Evolutionary conservation across 2,888 invertebrate species (phyloP).

Genomic region (Parnassius apollo): DNA sequence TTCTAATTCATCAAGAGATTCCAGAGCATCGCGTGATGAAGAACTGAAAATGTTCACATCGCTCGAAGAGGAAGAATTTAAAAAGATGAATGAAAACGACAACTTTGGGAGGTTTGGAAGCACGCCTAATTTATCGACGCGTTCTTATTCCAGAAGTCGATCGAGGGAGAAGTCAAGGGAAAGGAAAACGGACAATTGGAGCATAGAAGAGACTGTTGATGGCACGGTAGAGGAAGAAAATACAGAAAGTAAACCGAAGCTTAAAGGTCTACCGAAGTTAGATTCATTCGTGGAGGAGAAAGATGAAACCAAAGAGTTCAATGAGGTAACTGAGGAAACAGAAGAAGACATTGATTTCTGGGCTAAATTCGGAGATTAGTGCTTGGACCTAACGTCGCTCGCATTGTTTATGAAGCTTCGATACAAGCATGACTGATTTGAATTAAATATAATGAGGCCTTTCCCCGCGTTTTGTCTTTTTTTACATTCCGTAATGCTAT

Average conservation of each 20-base stretch:
- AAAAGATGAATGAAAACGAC: slow-evolving; percentile 55
- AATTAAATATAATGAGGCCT: slow-evolving; percentile 56
- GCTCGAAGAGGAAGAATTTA: slow-evolving; percentile 82
- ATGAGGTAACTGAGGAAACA: slow-evolving; percentile 66
- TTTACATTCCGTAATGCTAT: slow-evolving; percentile 29
- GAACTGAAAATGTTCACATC: slow-evolving; percentile 84
- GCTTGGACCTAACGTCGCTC: slow-evolving; percentile 56
- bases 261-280: slow-evolving; percentile 56
- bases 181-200: slow-evolving; percentile 56
- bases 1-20: slow-evolving; percentile 81
- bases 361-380: slow-evolving; percentile 70
- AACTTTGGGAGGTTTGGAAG: slow-evolving; percentile 56
- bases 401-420: slow-evolving; percentile 51
- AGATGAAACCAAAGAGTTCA: slow-evolving; percentile 50
- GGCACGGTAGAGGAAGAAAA: slow-evolving; percentile 48
- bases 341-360: slow-evolving; percentile 72
- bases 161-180: slow-evolving; percentile 67
- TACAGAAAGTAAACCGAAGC: slow-evolving; percentile 40
- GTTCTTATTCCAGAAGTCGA: slow-evolving; percentile 80
- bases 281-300: slow-evolving; percentile 68
- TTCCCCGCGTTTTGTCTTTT: slow-evolving; percentile 53
- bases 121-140: slow-evolving; percentile 74
- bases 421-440: slow-evolving; percentile 72
- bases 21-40: slow-evolving; percentile 83
- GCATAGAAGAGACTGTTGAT: slow-evolving; percentile 52